Conservation (phyloP, 2,113 vertebrate genomes). For the Prolemur simus region DNA sequence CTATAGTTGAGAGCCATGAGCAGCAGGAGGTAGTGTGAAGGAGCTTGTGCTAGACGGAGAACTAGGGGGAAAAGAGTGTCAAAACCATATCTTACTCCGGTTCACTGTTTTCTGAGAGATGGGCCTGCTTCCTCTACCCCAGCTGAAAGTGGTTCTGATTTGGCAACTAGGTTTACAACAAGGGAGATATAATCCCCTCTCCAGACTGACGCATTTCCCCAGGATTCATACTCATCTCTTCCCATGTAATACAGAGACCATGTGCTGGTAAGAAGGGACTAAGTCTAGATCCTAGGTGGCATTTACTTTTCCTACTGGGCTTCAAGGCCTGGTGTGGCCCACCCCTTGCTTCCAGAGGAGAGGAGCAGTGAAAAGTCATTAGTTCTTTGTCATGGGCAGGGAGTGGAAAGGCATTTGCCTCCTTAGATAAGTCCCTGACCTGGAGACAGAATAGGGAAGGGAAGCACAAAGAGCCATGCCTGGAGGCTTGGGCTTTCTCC, state of each 20-base stretch:
- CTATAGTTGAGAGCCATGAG: not conserved
- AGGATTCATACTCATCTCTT: conserved; percentile 23
- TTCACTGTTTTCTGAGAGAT: conserved; percentile 16
- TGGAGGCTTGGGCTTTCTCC: not conserved
- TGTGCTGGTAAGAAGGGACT: not conserved
- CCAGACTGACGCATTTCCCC: not conserved
- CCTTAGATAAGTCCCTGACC: not conserved
- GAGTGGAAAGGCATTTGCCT: not conserved
- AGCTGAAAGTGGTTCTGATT: conserved; percentile 42
- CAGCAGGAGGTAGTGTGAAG: not conserved
- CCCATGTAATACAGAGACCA: not conserved
- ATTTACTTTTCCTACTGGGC: conserved; percentile 11
- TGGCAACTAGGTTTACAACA: conserved; percentile 11
- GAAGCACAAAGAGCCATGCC: not conserved
- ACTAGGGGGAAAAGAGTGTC: not conserved
- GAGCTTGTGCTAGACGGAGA: conserved; percentile 21
- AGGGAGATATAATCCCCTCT: conserved; percentile 15
- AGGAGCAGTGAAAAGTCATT: not conserved
- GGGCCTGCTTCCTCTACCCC: not conserved
- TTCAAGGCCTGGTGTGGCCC: not conserved
- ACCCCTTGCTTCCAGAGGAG: not conserved
- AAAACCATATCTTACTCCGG: conserved; percentile 31
- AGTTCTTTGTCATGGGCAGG: not conserved
- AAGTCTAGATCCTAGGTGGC: not conserved
- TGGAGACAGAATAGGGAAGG: conserved; percentile 21